Base-by-base conservation (phyloP, 2,113 vertebrate genomes). In the Hippocampus barbouri region DNA sequence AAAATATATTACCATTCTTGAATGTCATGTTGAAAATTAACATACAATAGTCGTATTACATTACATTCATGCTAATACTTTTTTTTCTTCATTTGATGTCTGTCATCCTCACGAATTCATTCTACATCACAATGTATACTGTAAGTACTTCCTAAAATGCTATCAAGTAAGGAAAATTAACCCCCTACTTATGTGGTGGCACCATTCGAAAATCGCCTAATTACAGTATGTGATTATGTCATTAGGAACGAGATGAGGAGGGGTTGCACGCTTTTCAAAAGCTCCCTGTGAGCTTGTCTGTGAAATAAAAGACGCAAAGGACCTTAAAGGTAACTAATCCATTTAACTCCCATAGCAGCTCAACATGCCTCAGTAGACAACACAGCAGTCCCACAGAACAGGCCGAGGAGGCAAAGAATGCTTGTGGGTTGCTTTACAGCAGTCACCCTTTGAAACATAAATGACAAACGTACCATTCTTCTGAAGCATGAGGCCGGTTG, bases 321-420 rank as follows among this genome's bases (percentile, higher is more conserved):
- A 88, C 86, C 86, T 92, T 92, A 92, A 92, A 94, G 93, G 91
- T 93, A 95, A 94, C 94, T 95, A 95, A 97, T 95, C 94, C 93
- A 94, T 93, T 96, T 95, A 94, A 93, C 91, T 94, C 91, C 82
- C 88, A 66, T 83, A 87, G 82, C 64, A 85, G 83, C 90, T 92
- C 89, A 79, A 83, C 86, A 90, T 80, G 83, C 88, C 90, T 86
- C 86, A 89, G 92, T 90, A 92, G 94, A 92, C 89, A 92, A 91
- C 85, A 92, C 92, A 90, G 85, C 65, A 30, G 78, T 80, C 87
- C 79, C 87, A 88, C 83, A 88, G 85, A 89, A 86, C 79, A 34
- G 72, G 41, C 77, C 23, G 73, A 79, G 71, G 80, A 88, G 83
- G 71, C 85, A 84, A 87, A 92, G 88, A 86, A 91, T 92, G 91